Evolutionary conservation across 2,888 invertebrate genomes (phyloP), one percentile per base, ranked within the genome.

Genomic region (Galeopsomyia nigrocyanea): DNA sequence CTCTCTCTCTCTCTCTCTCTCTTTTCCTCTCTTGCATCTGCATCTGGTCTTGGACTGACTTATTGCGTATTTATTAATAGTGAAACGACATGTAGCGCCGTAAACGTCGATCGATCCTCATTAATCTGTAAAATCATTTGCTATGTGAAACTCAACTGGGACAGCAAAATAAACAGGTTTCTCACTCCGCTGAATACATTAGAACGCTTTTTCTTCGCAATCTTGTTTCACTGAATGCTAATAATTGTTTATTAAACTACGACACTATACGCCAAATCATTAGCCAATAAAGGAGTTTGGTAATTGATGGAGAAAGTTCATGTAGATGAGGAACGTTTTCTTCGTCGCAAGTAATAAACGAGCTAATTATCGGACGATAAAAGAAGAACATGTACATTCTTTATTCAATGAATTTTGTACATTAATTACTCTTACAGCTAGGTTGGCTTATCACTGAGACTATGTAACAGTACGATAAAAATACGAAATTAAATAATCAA

Each of bases 401-500:
- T 56, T 57, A 19, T 16, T 17, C 46, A 53, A 65, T 10, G n/a
- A 17, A 68, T 57, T 22, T 39, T 39, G 13, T 39, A 39, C 39
- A 39, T 39, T 39, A 39, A 13, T 39, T 39, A 39, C 13, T 39
- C 39, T 39, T 39, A 39, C 39, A 39, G 7, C 39, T 39, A 39
- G 39, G 10, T 39, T 39, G n/a, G 19, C 68, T 69, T 49, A 61
- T 39, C 51, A n/a, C 14, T 16, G 19, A 58, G 58, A 50, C 21
- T 51, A 61, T n/a, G 21, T 56, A 63, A 56, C 53, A 69, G 56
- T 63, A 56, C 13, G 47, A 16, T 63, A 63, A 14, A 31, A 62
- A 17, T 5, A 66, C 26, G 50, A 10, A 62, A 50, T 61, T 71
- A 71, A 66, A 71, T 66, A 66, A 66, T 31, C 50, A 50, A 66